A percentile compares a stretch with the other conserved stretches of the same genome.
These are phyloP conservation scores for Drosophila asahinai DNA, from an alignment of 1,140 invertebrate species.

Conservation along the genomic window DNA sequence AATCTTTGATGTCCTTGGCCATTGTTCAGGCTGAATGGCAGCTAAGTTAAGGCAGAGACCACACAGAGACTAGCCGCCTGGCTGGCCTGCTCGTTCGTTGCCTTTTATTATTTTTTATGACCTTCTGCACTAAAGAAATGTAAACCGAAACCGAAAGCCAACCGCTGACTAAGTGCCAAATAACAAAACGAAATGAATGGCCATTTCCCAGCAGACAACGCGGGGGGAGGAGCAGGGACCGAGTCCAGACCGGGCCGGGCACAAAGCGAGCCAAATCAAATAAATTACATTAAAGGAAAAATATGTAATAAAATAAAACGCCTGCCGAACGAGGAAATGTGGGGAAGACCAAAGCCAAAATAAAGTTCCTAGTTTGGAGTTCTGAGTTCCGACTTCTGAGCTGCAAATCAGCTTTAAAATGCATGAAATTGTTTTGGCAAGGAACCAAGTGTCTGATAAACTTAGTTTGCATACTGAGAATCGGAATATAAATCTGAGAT, in stretches of 20 bases:
- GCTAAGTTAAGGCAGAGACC: not conserved
- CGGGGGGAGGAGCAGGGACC: not conserved
- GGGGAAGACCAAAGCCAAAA: constrained; percentile 1
- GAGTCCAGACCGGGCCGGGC: not conserved
- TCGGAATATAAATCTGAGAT: not conserved
- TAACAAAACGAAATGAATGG: constrained; percentile 67
- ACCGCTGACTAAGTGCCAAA: constrained; percentile 63
- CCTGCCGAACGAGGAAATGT: constrained; percentile 16
- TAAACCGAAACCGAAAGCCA: constrained; percentile 35
- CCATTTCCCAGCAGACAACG: constrained; percentile 21
- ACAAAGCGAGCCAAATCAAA: constrained; percentile 61
- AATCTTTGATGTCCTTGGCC: constrained; percentile 32
- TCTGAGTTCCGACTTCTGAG: not conserved
- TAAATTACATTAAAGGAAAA: constrained; percentile 73
- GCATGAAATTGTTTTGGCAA: constrained; percentile 3
- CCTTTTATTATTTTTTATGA: constrained; percentile 62
- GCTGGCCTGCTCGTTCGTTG: constrained; percentile 28
- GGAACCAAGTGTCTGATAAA: not conserved
- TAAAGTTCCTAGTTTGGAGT: not conserved
- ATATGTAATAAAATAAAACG: constrained; percentile 74
- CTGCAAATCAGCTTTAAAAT: constrained; percentile 13
- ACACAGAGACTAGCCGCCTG: not conserved
- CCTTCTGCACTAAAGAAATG: constrained; percentile 40
- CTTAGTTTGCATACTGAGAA: constrained; percentile 1
- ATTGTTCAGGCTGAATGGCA: constrained; percentile 15